These are phyloP conservation scores for Collichthys lucidus DNA, from an alignment of 2,113 vertebrate species.

Conservation along the genomic window DNA sequence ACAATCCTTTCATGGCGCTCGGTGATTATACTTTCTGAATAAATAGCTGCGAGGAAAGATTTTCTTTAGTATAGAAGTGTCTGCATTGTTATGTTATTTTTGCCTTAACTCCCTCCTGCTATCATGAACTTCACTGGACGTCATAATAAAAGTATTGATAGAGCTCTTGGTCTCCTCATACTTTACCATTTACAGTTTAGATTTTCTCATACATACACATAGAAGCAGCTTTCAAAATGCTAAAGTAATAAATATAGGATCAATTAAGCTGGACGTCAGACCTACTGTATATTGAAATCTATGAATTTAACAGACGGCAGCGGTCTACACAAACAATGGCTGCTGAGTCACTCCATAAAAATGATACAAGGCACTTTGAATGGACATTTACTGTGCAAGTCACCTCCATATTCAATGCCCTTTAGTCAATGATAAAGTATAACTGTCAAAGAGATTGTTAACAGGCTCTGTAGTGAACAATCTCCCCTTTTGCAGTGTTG, in stretches of 20 bases:
- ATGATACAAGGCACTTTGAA: slow-evolving; percentile 31
- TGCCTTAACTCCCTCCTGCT: neutral
- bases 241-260: neutral
- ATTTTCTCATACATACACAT: neutral
- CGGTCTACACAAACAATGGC: slow-evolving; percentile 3
- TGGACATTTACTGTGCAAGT: slow-evolving; percentile 36
- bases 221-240: neutral
- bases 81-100: slow-evolving; percentile 21
- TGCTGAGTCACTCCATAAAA: slow-evolving; percentile 32
- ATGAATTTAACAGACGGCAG: slow-evolving; percentile 2
- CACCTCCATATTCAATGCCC: slow-evolving; percentile 19
- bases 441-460: slow-evolving; percentile 44
- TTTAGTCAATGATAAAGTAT: slow-evolving; percentile 35
- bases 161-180: neutral
- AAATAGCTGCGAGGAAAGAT: slow-evolving; percentile 54
- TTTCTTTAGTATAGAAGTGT: slow-evolving; percentile 16
- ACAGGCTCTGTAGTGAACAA: slow-evolving; percentile 14
- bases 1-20: slow-evolving; percentile 50
- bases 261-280: neutral
- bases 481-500: neutral
- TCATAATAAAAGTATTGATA: neutral
- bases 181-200: neutral
- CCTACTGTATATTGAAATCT: slow-evolving; percentile 20
- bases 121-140: neutral
- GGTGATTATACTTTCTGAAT: slow-evolving; percentile 58